Evolutionary conservation across 2,113 vertebrate species (phyloP).

Genomic region (Eonycteris spelaea): DNA sequence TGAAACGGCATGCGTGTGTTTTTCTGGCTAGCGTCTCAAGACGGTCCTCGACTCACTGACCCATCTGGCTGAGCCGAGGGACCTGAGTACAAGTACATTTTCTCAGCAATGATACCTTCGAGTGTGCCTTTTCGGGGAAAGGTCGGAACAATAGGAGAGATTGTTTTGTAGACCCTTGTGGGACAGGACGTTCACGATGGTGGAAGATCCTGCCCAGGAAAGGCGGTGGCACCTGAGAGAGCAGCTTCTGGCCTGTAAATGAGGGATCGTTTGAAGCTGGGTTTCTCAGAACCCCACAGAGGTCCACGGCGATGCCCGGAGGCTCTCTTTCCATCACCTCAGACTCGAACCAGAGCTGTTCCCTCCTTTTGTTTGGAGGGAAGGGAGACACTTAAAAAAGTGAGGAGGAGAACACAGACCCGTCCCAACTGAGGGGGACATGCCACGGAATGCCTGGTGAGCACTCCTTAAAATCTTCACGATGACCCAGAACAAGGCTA

Average conservation of each 20-base stretch:
- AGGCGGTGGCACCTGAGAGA: not conserved
- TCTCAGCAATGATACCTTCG: not conserved
- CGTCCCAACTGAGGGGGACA: not conserved
- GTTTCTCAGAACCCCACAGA: not conserved
- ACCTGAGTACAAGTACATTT: not conserved
- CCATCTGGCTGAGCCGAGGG: not conserved
- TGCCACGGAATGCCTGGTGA: not conserved
- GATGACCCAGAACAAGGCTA: not conserved
- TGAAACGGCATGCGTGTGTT: not conserved
- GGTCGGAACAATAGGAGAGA: not conserved
- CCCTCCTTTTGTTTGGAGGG: not conserved
- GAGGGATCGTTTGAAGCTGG: not conserved
- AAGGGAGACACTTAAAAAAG: not conserved
- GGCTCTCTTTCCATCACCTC: not conserved
- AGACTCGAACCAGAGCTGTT: not conserved
- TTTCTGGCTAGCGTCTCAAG: not conserved
- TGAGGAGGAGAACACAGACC: not conserved
- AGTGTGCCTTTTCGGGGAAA: not conserved
- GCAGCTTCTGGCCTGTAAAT: not conserved
- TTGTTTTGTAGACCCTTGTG: not conserved
- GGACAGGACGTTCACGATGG: not conserved
- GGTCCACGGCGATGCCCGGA: not conserved
- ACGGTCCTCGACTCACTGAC: not conserved
- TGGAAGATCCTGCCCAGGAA: not conserved
- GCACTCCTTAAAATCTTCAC: not conserved